phyloP scores from a whole-genome alignment of 2,888 invertebrate genomes.

The Sinotaia quadrata region DNA sequence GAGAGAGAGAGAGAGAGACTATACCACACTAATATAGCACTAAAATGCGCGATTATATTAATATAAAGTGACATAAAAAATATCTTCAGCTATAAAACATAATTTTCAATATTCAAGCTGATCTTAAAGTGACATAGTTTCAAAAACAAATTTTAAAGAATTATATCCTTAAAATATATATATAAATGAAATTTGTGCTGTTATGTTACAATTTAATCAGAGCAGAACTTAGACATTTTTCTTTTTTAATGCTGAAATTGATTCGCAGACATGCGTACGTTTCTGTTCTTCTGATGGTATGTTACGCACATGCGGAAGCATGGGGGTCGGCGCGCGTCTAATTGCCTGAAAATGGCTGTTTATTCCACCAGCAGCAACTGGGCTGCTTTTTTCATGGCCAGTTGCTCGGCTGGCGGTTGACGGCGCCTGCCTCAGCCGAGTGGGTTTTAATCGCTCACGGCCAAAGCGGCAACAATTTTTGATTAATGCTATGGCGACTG shows the following conservation, averaged over 20 bases:
- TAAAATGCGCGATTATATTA: neutral
- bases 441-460: constrained; percentile 22
- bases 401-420: constrained; percentile 5
- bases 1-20: neutral
- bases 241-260: neutral
- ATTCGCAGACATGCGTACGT: neutral
- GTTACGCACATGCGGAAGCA: constrained; percentile 17
- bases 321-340: neutral
- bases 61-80: neutral
- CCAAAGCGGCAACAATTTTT: constrained; percentile 5
- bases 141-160: too few species aligned
- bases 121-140: too few species aligned
- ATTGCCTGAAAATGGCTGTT: constrained; percentile 12
- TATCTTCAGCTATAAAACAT: too few species aligned
- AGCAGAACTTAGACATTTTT: neutral
- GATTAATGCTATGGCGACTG: constrained; percentile 21
- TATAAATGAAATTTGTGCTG: too few species aligned
- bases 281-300: constrained; percentile 23
- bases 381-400: neutral
- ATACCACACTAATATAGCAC: neutral
- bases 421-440: constrained; percentile 19
- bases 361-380: constrained; percentile 8
- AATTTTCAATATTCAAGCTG: too few species aligned
- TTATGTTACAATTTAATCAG: too few species aligned
- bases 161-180: too few species aligned